Conservation (phyloP, 1,140 invertebrate genomes). For the Oscheius sp. region DNA sequence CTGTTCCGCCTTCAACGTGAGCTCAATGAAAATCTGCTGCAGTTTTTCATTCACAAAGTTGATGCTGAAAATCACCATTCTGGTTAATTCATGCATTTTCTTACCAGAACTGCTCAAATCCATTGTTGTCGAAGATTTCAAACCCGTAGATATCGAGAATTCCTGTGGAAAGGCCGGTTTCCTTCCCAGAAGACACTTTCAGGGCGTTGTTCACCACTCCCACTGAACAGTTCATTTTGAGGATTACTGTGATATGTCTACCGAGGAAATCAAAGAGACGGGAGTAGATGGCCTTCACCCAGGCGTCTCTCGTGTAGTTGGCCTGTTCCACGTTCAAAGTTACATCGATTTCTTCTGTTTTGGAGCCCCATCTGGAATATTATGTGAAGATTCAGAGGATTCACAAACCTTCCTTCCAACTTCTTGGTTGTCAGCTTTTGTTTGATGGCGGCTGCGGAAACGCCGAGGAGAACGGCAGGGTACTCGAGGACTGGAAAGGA, state of each 20-base stretch:
- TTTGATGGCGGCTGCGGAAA: slow-evolving; percentile 68
- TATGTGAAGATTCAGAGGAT: slow-evolving; percentile 65
- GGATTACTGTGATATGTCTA: slow-evolving; percentile 62
- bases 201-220: slow-evolving; percentile 58
- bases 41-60: slow-evolving; percentile 86
- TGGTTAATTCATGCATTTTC: background rate
- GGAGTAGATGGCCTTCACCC: slow-evolving; percentile 71
- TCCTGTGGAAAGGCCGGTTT: slow-evolving; percentile 61
- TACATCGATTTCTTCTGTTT: slow-evolving; percentile 72
- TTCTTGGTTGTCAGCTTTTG: slow-evolving; percentile 66
- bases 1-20: slow-evolving; percentile 74
- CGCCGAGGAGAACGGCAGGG: slow-evolving; percentile 70
- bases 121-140: slow-evolving; percentile 71
- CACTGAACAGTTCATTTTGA: slow-evolving; percentile 18
- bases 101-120: slow-evolving; percentile 63
- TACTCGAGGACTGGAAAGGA: slow-evolving; percentile 67
- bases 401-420: slow-evolving; percentile 38
- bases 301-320: slow-evolving; percentile 70
- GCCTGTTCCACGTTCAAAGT: slow-evolving; percentile 72
- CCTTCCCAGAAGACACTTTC: slow-evolving; percentile 44
- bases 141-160: slow-evolving; percentile 73
- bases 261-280: slow-evolving; percentile 74
- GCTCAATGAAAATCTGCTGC: slow-evolving; percentile 77
- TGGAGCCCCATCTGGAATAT: slow-evolving; percentile 72
- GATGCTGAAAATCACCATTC: slow-evolving; percentile 75